These are phyloP conservation scores for Notechis scutatus DNA, from an alignment of 2,113 vertebrate genomes.

Conservation along the genomic window DNA sequence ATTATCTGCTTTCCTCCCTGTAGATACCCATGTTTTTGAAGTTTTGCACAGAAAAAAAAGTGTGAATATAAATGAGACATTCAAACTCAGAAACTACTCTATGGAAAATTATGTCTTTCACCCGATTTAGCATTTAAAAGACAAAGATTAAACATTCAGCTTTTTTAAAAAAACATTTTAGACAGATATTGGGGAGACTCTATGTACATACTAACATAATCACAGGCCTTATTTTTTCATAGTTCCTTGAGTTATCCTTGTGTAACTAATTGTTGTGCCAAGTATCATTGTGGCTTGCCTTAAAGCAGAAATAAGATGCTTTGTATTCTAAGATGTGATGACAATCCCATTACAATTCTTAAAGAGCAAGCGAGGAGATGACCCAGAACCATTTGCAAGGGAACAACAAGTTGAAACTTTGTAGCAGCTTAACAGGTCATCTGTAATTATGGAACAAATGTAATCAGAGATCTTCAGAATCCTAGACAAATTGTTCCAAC, in stretches of 20 bases:
- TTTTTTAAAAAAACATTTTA: constrained; percentile 24
- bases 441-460: neutral
- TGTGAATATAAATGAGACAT: neutral
- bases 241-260: neutral
- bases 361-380: neutral
- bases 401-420: neutral
- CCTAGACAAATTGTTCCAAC: neutral
- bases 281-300: neutral
- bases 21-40: neutral
- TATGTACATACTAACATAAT: neutral
- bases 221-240: neutral
- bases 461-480: neutral
- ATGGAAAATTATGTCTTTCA: neutral
- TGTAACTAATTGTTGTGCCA: neutral
- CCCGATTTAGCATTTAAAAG: neutral
- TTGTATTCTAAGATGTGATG: neutral
- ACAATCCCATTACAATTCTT: neutral
- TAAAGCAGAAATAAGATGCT: neutral
- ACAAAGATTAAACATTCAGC: constrained; percentile 48
- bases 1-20: neutral
- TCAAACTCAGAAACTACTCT: neutral
- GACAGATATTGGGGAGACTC: neutral
- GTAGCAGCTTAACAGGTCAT: neutral
- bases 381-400: neutral
- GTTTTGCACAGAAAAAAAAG: neutral